Base-by-base conservation (phyloP, 1,140 invertebrate genomes). In the Cepaea nemoralis region DNA sequence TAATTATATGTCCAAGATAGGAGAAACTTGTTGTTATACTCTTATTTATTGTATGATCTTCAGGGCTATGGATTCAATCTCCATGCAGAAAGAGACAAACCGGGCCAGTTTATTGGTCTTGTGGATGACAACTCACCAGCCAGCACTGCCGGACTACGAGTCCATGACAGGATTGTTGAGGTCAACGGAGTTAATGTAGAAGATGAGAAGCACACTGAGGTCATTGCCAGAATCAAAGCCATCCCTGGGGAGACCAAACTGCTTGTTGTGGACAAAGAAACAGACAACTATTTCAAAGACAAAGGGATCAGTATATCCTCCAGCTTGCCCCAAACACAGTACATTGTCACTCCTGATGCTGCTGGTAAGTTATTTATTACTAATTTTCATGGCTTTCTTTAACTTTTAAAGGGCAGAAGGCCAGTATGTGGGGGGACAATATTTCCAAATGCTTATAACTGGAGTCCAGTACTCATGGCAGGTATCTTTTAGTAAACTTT, bases 11-110 rank as follows among this genome's bases (percentile, higher is more conserved):
- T n/a, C n/a, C n/a, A n/a, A n/a, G n/a, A n/a, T n/a, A n/a, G n/a
- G n/a, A n/a, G n/a, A n/a, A n/a, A n/a, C n/a, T n/a, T n/a, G n/a
- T n/a, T n/a, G n/a, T n/a, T n/a, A 40, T 40, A 71, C n/a, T 10
- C 5, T 42, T 42, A 12, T 42, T 27, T 39, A 1, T 0, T 63
- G 6, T 59, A 27, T 63, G 3, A 2, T 39, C 98, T 98, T 92
- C 96, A 98, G 92, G 98, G 98, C 5, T 99, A 99, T 90, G 98
- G 98, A 0, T 99, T 99, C 92, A 99, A 99, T 92, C 92, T 99
- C 69, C 97, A 99, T 92, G 97, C 98, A 33, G 97, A 99, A 91
- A 97, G 97, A 89, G 94, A 95, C 63, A 96, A 96, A 90, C 94
- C 94, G 14, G 98, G 98, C 12, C 98, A 99, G 90, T 99, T 95